phyloP scores from a whole-genome alignment of 2,888 invertebrate genomes.

The Pocota personata region DNA sequence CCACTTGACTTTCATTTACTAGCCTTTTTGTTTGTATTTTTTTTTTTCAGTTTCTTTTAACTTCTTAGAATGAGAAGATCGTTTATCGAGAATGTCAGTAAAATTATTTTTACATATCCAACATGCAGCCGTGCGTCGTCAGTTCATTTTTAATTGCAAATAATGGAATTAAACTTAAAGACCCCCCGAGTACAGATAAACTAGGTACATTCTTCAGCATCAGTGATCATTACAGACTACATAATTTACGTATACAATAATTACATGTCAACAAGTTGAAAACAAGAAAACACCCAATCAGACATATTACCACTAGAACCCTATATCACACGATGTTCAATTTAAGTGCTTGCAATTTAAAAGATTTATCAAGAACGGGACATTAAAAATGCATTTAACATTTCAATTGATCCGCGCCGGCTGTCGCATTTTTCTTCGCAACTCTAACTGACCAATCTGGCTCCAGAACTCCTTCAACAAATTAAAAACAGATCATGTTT shows the following conservation, averaged over 20 bases:
- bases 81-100: too few species aligned
- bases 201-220: not conserved
- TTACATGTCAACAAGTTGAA: constrained; percentile 2
- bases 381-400: constrained; percentile 20
- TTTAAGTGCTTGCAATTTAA: constrained; percentile 40
- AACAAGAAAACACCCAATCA: constrained; percentile 13
- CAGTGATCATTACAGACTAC: not conserved
- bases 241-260: not conserved
- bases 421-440: not conserved
- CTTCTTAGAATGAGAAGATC: too few species aligned
- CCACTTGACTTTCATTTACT: too few species aligned
- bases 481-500: constrained; percentile 57
- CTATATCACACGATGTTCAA: not conserved
- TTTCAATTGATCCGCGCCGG: constrained; percentile 8
- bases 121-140: not conserved
- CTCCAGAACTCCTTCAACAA: constrained; percentile 32
- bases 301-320: not conserved
- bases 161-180: not conserved
- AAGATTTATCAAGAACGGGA: constrained; percentile 35
- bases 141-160: not conserved
- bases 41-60: too few species aligned
- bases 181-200: not conserved
- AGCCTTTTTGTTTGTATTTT: too few species aligned
- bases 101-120: too few species aligned
- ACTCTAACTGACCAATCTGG: not conserved